A percentile compares a stretch with the other conserved stretches of the same genome.
These are phyloP conservation scores for Bicyclus anynana DNA, from an alignment of 1,140 invertebrate species.

Conservation along the genomic window DNA sequence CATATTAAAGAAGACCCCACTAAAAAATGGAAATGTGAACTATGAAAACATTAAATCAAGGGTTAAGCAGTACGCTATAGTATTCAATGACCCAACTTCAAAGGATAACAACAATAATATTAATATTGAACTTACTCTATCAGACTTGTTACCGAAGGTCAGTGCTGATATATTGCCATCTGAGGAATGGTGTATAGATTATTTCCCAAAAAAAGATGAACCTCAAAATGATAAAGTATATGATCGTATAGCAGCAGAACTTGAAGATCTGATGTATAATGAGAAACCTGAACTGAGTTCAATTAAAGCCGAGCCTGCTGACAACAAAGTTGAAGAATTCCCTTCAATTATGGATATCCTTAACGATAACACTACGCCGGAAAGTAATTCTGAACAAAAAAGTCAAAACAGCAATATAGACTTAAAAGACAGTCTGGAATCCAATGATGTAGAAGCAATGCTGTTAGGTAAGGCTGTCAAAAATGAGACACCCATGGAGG, in stretches of 20 bases:
- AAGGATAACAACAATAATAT: constrained; percentile 42
- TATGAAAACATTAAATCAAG: constrained; percentile 29
- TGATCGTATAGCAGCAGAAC: constrained; percentile 72
- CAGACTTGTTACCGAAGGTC: constrained; percentile 55
- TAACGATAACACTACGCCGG: constrained; percentile 55
- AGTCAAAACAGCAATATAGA: constrained; percentile 40
- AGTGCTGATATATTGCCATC: constrained; percentile 59
- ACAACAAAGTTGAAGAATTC: constrained; percentile 68
- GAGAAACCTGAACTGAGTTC: constrained; percentile 41
- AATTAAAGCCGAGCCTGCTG: constrained; percentile 28
- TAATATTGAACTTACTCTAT: constrained; percentile 42
- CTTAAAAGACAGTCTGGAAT: constrained; percentile 55
- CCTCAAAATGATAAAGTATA: constrained; percentile 69
- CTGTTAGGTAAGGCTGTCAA: constrained; percentile 50
- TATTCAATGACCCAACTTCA: constrained; percentile 53
- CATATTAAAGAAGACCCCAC: constrained; percentile 42
- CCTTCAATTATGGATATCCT: constrained; percentile 76
- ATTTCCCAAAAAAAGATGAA: constrained; percentile 61
- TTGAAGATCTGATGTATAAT: constrained; percentile 73
- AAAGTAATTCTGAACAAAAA: constrained; percentile 36
- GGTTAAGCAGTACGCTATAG: constrained; percentile 60
- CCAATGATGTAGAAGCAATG: constrained; percentile 71
- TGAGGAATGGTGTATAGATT: constrained; percentile 70
- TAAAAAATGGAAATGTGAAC: constrained; percentile 42
- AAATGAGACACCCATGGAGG: constrained; percentile 50